phyloP scores from a whole-genome alignment of 2,797 vertebrate species.

The Crenichthys baileyi region DNA sequence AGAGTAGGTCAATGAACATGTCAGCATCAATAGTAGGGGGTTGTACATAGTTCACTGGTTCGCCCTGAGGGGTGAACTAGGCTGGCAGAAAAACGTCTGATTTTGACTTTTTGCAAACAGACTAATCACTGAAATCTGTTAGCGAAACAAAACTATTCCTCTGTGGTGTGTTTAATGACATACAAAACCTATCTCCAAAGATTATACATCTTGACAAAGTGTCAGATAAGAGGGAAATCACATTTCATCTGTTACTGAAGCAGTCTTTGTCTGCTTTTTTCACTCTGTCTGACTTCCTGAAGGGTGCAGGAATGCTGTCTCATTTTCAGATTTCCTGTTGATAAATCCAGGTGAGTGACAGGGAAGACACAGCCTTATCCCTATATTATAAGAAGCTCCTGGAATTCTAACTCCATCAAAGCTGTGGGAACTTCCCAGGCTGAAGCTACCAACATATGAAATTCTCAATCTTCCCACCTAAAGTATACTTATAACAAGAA shows the following conservation, averaged over 20 bases:
- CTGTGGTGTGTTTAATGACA: constrained; percentile 22
- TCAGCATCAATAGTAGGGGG: constrained; percentile 71
- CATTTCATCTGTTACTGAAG: constrained; percentile 63
- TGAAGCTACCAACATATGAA: constrained; percentile 54
- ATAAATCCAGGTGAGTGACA: constrained; percentile 84
- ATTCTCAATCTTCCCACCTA: constrained; percentile 43
- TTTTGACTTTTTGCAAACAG: constrained; percentile 54
- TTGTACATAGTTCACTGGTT: constrained; percentile 58
- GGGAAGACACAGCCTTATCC: constrained; percentile 77
- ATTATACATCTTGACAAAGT: constrained; percentile 42
- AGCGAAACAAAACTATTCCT: constrained; percentile 12
- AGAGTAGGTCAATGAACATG: constrained; percentile 77
- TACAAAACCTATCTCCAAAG: constrained; percentile 21
- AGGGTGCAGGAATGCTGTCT: constrained; percentile 68
- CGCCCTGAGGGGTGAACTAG: constrained; percentile 37
- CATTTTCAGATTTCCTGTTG: constrained; percentile 81
- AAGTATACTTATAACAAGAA: constrained; percentile 16
- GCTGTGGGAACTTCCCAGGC: constrained; percentile 53
- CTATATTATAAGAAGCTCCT: constrained; percentile 73
- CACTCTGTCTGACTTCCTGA: constrained; percentile 35
- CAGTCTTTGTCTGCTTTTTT: constrained; percentile 64
- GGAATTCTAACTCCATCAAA: constrained; percentile 75
- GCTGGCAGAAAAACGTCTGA: constrained; percentile 26
- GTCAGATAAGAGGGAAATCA: constrained; percentile 43
- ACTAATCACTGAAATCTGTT: constrained; percentile 45